Base-by-base conservation (phyloP, 92 coral and sea anemone genomes). In the Actinernus sp. region DNA sequence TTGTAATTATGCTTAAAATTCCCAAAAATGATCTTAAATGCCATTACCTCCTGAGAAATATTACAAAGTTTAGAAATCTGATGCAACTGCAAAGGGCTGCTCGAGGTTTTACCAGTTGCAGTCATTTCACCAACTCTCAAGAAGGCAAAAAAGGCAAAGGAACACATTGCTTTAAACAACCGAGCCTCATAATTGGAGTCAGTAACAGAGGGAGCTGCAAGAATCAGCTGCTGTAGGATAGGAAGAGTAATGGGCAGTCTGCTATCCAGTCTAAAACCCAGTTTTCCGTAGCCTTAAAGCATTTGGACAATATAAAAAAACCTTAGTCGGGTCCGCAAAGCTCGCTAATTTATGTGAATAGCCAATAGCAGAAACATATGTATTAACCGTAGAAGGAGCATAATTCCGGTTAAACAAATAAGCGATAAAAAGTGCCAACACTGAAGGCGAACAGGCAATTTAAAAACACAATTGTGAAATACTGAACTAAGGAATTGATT, bases 161-260 rank as follows among this genome's bases (percentile, higher is more conserved):
- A 36, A 32, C 63, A 68, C 64, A 68, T 34, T 2, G 76, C 65
- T 14, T 37, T 55, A 33, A 52, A 68, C 33, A 23, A 45, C 9
- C 36, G 6, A 8, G n/a, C 14, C 30, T 27, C 25, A 49, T 71
- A 59, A 26, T n/a, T 3, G 18, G 58, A 39, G 12, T 40, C 32
- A 21, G 23, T 20, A 1, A 71, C 24, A 0, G 4, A 7, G 7
- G 39, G 41, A n/a, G 71, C 56, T n/a, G n/a, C n/a, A n/a, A n/a
- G n/a, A n/a, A n/a, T n/a, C n/a, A n/a, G n/a, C n/a, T 18, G 81
- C 37, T 23, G 26, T 24, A 72, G 55, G 10, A 82, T 66, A 36
- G 89, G 84, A 4, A 75, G 31, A 13, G 89, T 75, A 3, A 82
- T 49, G 21, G 84, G 83, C 12, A 82, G 62, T 26, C 77, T 38